Evolutionary conservation across 2,113 vertebrate species (phyloP), one percentile per base, ranked within the genome.

Genomic region (Xenus cinereus): DNA sequence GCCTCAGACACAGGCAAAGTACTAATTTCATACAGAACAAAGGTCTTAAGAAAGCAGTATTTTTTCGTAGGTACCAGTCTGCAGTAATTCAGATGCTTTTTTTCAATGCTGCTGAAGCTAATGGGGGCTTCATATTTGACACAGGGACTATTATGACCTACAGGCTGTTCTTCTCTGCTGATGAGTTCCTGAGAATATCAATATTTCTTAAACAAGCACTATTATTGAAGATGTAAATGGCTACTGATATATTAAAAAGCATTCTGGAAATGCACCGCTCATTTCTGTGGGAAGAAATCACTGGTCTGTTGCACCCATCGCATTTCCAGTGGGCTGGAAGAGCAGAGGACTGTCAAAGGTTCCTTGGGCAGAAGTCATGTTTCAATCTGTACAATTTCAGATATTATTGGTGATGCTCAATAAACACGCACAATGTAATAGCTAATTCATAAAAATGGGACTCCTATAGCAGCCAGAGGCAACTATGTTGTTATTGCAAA

Each of bases 391-490:
- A 37, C 48, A 82, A 56, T 91, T 91, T 59, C 74, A 87, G 63
- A 79, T n/a, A 33, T 50, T 85, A 46, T 19, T 69, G 77, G 45
- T 41, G 62, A 76, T 84, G 74, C 37, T 82, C 88, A 93, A 76
- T 91, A 93, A 95, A 56, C 69, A 89, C 66, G 50, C 62, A 82
- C n/a, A 72, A 41, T 54, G 45, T 75, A 96, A 89, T 50, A 87
- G 80, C 62, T 93, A 94, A 90, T 93, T 95, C 53, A 93, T 89
- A 89, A 95, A 86, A 92, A 94, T 78, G 51, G 80, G 60, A 64
- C 73, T 90, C 56, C 69, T 87, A 48, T 3, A 89, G 68, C 80
- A 93, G 85, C 92, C 93, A 92, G 81, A 95, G 84, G 92, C 84
- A 69, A 91, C 57, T 10, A 39, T 87, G 69, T 57, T 9, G 7